phyloP scores from a whole-genome alignment of 2,113 vertebrate species.

The Ictalurus punctatus region DNA sequence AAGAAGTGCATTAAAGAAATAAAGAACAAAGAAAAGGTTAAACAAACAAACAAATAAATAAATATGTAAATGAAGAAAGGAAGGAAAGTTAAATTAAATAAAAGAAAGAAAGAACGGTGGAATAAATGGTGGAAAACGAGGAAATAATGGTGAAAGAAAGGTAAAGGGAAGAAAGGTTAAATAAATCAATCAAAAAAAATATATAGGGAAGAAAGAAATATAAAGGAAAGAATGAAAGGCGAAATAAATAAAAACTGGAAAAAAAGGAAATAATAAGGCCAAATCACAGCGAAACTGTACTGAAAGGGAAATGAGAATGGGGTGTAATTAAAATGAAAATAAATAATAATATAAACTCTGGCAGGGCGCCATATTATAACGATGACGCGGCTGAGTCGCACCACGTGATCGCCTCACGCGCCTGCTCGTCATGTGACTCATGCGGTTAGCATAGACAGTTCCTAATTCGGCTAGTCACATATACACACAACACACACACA shows the following conservation, averaged over 20 bases:
- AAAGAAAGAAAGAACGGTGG: no score
- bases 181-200: no score
- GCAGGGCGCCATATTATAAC: no score
- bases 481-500: no score
- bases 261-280: conserved; percentile 54
- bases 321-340: neutral
- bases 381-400: neutral
- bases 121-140: neutral
- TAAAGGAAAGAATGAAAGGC: neutral
- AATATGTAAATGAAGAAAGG: no score
- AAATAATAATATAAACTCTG: neutral
- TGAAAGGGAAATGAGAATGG: neutral
- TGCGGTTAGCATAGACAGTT: conserved; percentile 36
- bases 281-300: conserved; percentile 1
- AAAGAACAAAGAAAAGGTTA: neutral
- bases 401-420: conserved; percentile 49
- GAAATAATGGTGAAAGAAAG: neutral
- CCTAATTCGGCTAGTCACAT: conserved; percentile 30
- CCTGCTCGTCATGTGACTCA: conserved; percentile 53
- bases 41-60: neutral
- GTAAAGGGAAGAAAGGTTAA: neutral
- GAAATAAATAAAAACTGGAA: conserved; percentile 39
- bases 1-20: conserved; percentile 23
- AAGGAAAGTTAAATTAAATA: no score
- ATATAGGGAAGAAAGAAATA: neutral